Conservation (phyloP, 2,888 invertebrate species). For the Heliconius ismenius region DNA sequence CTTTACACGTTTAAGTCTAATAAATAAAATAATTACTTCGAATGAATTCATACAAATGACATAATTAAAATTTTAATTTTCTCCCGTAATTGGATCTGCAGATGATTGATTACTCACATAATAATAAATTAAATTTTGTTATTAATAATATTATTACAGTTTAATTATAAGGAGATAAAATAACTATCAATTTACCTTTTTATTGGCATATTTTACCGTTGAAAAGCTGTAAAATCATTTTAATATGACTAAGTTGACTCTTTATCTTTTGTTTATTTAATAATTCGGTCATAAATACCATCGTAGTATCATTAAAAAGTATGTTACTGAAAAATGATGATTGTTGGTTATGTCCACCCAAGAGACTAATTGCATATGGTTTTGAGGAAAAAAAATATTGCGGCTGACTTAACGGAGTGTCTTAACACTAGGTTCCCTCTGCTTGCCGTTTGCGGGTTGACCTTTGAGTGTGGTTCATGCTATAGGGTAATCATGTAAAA, state of each 20-base stretch:
- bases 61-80: slow-evolving; percentile 31
- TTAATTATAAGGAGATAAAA: background rate
- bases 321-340: too few species aligned
- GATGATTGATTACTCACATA: slow-evolving; percentile 2
- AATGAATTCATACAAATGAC: slow-evolving; percentile 13
- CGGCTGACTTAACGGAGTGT: too few species aligned
- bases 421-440: too few species aligned
- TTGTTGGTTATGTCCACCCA: too few species aligned
- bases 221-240: background rate
- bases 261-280: background rate
- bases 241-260: background rate
- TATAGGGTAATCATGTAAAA: too few species aligned
- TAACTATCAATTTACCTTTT: background rate
- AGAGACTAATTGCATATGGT: too few species aligned
- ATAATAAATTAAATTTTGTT: slow-evolving; percentile 12
- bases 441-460: too few species aligned
- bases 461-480: too few species aligned
- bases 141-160: background rate
- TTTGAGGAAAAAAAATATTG: too few species aligned
- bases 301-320: too few species aligned
- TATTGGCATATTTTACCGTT: background rate
- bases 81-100: slow-evolving; percentile 30
- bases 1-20: slow-evolving; percentile 4
- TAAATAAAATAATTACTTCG: slow-evolving; percentile 6
- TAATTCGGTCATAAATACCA: background rate